Percentiles rank a stretch among this genome's conserved stretches.
Evolutionary conservation across 2,888 invertebrate genomes (phyloP).

Genomic region (Heliconius charithonia): DNA sequence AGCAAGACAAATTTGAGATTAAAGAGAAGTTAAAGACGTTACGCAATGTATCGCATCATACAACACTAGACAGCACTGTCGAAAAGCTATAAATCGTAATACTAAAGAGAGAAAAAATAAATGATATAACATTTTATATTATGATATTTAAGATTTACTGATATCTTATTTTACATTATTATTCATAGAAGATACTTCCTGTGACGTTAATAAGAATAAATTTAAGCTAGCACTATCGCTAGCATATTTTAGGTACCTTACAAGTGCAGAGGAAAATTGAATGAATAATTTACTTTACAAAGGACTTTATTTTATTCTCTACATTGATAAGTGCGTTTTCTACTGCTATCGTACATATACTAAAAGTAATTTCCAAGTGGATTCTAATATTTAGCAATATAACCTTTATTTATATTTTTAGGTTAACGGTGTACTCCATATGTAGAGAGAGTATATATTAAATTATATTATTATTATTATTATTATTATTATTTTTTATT

Average conservation of each 20-base stretch:
- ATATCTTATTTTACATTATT: slow-evolving; percentile 3
- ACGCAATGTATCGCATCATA: background rate
- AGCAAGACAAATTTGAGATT: background rate
- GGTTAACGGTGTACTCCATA: background rate
- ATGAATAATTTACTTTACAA: slow-evolving; percentile 1
- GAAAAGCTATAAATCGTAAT: no score
- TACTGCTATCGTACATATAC: background rate
- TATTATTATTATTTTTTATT: no score
- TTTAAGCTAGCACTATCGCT: background rate
- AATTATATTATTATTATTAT: no score
- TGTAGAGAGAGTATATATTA: no score
- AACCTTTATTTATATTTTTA: background rate
- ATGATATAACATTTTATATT: background rate
- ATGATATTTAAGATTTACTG: background rate
- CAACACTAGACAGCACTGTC: no score
- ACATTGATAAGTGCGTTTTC: background rate
- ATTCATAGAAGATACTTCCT: slow-evolving; percentile 6
- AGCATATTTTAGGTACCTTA: slow-evolving; percentile 9
- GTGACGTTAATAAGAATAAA: slow-evolving; percentile 6
- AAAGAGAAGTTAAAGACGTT: background rate
- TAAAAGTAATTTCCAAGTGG: background rate
- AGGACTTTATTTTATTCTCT: background rate
- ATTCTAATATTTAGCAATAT: background rate
- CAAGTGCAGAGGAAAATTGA: slow-evolving; percentile 4
- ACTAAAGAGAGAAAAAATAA: no score